Conservation (phyloP, 2,797 vertebrate genomes). For the Myotis pilosus region DNA sequence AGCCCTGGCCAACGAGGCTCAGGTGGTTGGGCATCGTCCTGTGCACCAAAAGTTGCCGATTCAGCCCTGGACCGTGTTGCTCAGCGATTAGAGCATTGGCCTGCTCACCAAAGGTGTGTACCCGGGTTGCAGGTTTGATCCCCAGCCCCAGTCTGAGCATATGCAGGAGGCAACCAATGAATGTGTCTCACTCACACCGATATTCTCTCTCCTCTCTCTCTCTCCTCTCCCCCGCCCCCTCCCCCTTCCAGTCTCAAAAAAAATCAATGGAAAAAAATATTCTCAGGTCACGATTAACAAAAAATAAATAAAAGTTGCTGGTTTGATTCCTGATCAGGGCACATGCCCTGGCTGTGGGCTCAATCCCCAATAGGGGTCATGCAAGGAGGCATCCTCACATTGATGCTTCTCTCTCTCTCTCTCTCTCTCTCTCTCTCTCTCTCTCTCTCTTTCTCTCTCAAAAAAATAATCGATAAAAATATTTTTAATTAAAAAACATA, state of each 20-base stretch:
- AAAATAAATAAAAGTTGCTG: background rate
- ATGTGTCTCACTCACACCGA: background rate
- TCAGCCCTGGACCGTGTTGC: background rate
- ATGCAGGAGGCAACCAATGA: background rate
- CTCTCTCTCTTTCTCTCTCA: background rate
- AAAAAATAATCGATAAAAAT: background rate
- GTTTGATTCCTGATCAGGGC: background rate
- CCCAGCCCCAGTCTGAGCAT: background rate
- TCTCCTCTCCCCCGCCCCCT: too few species aligned
- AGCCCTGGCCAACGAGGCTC: background rate
- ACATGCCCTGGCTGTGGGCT: background rate
- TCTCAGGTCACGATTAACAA: background rate
- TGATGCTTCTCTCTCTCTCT: background rate
- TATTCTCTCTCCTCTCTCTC: background rate
- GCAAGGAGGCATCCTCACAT: background rate
- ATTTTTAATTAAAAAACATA: background rate
- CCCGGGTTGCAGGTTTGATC: background rate
- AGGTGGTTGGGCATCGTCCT: background rate
- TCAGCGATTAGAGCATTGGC: background rate
- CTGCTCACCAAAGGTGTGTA: background rate
- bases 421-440: background rate
- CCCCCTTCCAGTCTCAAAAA: background rate
- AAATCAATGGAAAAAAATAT: background rate
- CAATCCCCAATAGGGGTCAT: background rate
- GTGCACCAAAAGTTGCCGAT: background rate